A percentile compares a stretch with the other conserved stretches of the same genome.
These are phyloP conservation scores for Charina bottae DNA, from an alignment of 2,113 vertebrate genomes.

Conservation along the genomic window DNA sequence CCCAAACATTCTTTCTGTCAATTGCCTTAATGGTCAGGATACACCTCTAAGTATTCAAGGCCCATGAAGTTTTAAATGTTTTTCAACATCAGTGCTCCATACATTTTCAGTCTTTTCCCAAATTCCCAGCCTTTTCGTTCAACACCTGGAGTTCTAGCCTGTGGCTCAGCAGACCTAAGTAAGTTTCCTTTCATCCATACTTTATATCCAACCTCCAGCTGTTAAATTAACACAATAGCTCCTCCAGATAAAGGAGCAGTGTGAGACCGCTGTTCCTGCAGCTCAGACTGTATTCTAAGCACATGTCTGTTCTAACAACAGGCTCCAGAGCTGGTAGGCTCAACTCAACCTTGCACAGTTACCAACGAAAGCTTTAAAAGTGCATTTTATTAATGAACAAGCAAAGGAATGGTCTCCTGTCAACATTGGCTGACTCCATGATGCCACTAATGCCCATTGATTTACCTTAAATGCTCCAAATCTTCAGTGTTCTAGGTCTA, in stretches of 20 bases:
- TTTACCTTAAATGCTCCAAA: not conserved
- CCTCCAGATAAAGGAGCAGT: not conserved
- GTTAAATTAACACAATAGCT: slow-evolving; percentile 5
- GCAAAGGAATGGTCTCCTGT: not conserved
- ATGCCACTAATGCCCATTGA: not conserved
- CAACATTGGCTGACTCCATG: not conserved
- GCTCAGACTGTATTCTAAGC: not conserved
- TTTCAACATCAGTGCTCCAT: not conserved
- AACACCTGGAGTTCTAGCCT: not conserved
- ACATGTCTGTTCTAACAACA: not conserved
- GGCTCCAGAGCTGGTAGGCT: not conserved
- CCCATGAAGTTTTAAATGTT: not conserved
- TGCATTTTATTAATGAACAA: not conserved
- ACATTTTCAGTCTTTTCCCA: not conserved
- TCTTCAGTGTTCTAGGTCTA: not conserved
- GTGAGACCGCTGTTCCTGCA: not conserved
- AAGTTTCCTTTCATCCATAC: slow-evolving; percentile 11
- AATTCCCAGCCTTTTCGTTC: not conserved
- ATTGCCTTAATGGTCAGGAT: not conserved
- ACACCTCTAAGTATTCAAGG: fast-evolving
- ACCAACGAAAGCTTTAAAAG: not conserved
- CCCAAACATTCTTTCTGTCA: not conserved
- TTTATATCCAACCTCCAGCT: slow-evolving; percentile 23
- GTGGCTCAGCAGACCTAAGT: slow-evolving; percentile 9
- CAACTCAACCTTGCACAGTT: not conserved